These are phyloP conservation scores for Heteromormyrus szaboi DNA, from an alignment of 2,797 vertebrate species.

Conservation along the genomic window DNA sequence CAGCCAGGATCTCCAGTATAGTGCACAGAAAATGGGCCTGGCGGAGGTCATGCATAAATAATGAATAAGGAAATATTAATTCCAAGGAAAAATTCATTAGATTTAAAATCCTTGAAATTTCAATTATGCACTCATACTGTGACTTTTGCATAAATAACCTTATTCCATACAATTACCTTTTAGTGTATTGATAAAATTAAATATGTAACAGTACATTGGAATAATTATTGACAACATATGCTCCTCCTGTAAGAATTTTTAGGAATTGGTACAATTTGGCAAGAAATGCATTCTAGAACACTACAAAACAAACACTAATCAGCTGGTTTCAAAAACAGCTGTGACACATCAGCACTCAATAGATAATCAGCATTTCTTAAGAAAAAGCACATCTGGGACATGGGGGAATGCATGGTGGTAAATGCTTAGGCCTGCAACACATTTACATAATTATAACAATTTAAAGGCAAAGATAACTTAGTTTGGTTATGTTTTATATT, in stretches of 20 bases:
- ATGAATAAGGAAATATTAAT: slow-evolving; percentile 42
- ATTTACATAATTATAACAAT: not conserved
- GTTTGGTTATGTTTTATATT: not conserved
- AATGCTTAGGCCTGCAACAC: not conserved
- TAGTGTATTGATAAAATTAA: not conserved
- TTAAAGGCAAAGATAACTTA: not conserved
- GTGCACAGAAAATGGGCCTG: not conserved
- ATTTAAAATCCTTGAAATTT: slow-evolving; percentile 28
- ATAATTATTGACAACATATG: not conserved
- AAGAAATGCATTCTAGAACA: not conserved
- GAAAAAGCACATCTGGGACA: not conserved
- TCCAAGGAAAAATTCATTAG: not conserved
- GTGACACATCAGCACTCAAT: slow-evolving; percentile 5
- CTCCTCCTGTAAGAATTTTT: not conserved
- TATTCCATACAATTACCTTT: not conserved
- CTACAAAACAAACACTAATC: not conserved
- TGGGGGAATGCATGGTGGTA: not conserved
- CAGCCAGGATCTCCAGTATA: not conserved
- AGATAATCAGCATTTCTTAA: slow-evolving; percentile 4
- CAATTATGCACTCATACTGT: slow-evolving; percentile 41
- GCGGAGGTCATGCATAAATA: slow-evolving; percentile 15
- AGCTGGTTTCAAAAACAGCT: not conserved
- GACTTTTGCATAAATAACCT: slow-evolving; percentile 31
- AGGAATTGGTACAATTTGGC: not conserved
- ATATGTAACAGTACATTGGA: not conserved